Base-by-base conservation (phyloP, 2,888 invertebrate genomes). In the Mesorhabditis spiculigera region DNA sequence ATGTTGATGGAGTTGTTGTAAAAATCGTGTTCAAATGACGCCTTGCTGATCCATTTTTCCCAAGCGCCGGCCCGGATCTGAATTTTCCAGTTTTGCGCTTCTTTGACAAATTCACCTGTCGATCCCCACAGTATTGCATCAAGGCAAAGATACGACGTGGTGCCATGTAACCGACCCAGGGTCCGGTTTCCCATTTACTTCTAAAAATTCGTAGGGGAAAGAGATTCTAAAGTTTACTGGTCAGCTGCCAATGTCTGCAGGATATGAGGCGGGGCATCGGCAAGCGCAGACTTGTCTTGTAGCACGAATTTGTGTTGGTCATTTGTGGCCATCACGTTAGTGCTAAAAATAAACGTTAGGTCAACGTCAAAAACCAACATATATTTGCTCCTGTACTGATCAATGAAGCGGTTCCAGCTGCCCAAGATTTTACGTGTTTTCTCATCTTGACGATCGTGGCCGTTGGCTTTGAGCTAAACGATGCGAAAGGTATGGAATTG, bases 1-100 rank as follows among this genome's bases (percentile, higher is more conserved):
- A 85, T 81, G 73, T 82, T 82, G 66, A 82, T 76, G 4, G 85
- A 85, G 69, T 85, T 85, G 75, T 85, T 85, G 73, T 82, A 82
- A 71, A 80, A 80, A 67, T 80, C 79, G 63, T 82, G 79, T 42
- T 80, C 80, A 70, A 84, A 79, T 63, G 68, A 70, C 4, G 73
- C 76, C 71, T 80, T 75, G 73, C 81, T 78, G 5, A 73, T 79
- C 83, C 82, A 83, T 68, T 79, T 78, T 63, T 82, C 80, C 82
- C 83, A 83, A 3, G 83, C 83, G 13, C 74, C 71, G 3, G 80
- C 73, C 65, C 83, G 73, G 67, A 80, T 65, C 42, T 73, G 67
- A 64, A 68, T 16, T 43, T 13, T 4, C 45, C n/a, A 3, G n/a
- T 58, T 43, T 13, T 8, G 41, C 1, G n/a, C 3, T 10, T n/a